Evolutionary conservation across 1,140 invertebrate genomes (phyloP), one percentile per base, ranked within the genome.

Genomic region (Drosophila arizonae): DNA sequence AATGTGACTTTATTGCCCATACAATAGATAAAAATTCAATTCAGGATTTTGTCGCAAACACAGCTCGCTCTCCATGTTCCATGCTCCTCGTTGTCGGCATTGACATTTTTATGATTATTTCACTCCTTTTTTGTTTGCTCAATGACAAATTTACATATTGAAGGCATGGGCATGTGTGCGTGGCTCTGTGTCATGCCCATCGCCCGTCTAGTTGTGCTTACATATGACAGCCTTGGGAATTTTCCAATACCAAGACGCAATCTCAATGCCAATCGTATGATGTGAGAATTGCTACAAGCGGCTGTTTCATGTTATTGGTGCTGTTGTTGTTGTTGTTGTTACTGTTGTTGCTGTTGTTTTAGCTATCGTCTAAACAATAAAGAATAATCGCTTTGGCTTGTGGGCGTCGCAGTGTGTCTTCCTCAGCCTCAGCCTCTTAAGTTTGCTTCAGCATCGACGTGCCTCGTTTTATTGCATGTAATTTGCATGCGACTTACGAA

Each of bases 11-110:
- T 90, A 90, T 90, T 80, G 86, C 81, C 79, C 65, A 89, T 81
- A 79, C 69, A 85, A 87, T 81, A 80, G 85, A 90, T 90, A 90
- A 87, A 90, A 90, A 90, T 90, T 90, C 87, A 90, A 90, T 90
- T 90, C 87, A 87, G 87, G 81, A 76, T 84, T 90, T 54, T 78
- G 57, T 66, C 45, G n/a, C 21, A 26, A n/a, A 61, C 39, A n/a
- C 15, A 33, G 21, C 26, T 36, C 2, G 48, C 17, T 8, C 43
- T 24, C 0, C 17, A 17, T 17, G 17, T 1, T 17, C 17, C 43
- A 9, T 8, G 33, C 2, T 8, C 3, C 6, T 5, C 54, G 41
- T 46, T 43, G 46, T 67, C 41, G 67, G 55, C 33, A 46, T 62
- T 77, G 87, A 75, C 87, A 77, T 84, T 90, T 90, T 90, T 90